Percentiles rank a stretch among this genome's conserved stretches.
Conservation (phyloP, 92 coral and sea anemone genomes). For the Siderastrea radians region DNA sequence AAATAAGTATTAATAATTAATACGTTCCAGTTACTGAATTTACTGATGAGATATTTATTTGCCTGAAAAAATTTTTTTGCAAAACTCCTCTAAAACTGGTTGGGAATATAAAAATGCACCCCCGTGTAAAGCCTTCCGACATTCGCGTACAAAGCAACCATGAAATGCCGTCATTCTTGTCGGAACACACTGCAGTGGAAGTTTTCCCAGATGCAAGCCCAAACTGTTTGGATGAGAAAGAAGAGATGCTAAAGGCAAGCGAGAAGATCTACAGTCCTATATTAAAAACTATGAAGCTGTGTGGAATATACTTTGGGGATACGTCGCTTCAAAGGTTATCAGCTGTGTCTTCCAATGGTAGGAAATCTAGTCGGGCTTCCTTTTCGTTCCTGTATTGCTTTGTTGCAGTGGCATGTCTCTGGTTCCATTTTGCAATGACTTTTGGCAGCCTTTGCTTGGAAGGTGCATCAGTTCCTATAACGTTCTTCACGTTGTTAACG, state of each 20-base stretch:
- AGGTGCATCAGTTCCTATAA: neutral
- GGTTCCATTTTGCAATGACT: neutral
- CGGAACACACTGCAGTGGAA: neutral
- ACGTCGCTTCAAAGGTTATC: neutral
- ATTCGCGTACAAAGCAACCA: neutral
- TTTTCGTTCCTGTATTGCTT: neutral
- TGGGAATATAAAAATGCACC: neutral
- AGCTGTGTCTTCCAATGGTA: neutral
- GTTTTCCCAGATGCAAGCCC: neutral
- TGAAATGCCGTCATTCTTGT: neutral
- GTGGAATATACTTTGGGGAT: slow-evolving; percentile 24
- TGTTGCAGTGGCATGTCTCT: neutral
- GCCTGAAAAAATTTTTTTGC: no score
- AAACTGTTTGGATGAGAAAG: neutral
- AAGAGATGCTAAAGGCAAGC: neutral
- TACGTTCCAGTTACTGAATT: no score
- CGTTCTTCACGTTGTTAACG: neutral
- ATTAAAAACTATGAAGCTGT: slow-evolving; percentile 2
- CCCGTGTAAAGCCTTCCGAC: neutral
- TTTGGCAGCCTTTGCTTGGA: neutral
- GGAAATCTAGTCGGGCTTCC: no score
- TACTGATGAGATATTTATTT: no score
- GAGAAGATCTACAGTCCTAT: neutral
- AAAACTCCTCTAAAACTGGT: no score
- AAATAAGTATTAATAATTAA: no score